Conservation (phyloP, 2,113 vertebrate genomes). For the Hemiscyllium ocellatum region DNA sequence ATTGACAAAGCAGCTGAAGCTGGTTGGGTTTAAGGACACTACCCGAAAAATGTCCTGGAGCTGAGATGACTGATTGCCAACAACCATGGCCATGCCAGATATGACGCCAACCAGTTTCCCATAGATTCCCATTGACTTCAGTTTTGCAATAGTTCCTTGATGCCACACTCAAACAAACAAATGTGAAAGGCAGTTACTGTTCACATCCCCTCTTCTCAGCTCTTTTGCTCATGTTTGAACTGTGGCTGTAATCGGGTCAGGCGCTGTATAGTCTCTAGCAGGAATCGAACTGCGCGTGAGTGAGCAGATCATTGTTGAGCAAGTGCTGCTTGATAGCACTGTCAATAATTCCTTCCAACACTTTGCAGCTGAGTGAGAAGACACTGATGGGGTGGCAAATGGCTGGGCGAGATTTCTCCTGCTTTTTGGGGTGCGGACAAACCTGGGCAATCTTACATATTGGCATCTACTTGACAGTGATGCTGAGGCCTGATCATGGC, state of each 20-base stretch:
- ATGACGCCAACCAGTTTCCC: too few relatives aligned
- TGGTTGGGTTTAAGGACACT: too few relatives aligned
- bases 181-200: neutral
- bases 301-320: neutral
- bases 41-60: too few relatives aligned
- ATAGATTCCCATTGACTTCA: too few relatives aligned
- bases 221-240: too few relatives aligned
- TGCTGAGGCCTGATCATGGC: too few relatives aligned
- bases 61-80: too few relatives aligned
- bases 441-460: neutral
- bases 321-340: neutral
- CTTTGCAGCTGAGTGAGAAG: neutral
- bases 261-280: neutral
- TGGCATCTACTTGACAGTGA: neutral
- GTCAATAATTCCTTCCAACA: neutral
- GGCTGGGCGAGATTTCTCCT: neutral
- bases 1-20: too few relatives aligned
- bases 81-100: neutral
- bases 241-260: neutral
- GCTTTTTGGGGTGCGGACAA: too few relatives aligned
- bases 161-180: neutral
- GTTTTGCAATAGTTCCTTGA: too few relatives aligned
- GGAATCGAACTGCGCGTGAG: neutral
- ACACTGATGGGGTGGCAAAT: too few relatives aligned
- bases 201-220: too few relatives aligned